A percentile compares a stretch with the other conserved stretches of the same genome.
Evolutionary conservation across 2,113 vertebrate species (phyloP).

Genomic region (Columba livia): DNA sequence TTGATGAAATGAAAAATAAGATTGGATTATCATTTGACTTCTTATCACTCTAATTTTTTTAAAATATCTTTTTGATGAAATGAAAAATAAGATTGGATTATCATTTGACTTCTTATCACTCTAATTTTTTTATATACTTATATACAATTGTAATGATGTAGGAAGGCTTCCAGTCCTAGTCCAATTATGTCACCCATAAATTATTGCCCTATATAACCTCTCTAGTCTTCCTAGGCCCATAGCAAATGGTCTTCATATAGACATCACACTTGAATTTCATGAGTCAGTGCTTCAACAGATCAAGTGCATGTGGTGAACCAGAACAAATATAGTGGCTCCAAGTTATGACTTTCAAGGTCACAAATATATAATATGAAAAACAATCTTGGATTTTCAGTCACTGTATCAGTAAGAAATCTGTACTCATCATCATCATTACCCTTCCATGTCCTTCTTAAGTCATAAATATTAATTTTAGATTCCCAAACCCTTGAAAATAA

Average conservation of each 20-base stretch:
- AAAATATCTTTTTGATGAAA: not conserved
- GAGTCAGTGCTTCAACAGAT: constrained; percentile 41
- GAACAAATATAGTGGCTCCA: not conserved
- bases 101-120: not conserved
- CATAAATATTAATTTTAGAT: not conserved
- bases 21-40: not conserved
- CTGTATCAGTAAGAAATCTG: not conserved
- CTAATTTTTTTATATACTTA: not conserved
- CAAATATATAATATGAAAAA: not conserved
- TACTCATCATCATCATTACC: not conserved
- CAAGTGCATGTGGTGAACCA: constrained; percentile 24
- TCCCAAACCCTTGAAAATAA: not conserved
- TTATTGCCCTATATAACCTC: constrained; percentile 56
- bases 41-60: not conserved
- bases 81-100: not conserved
- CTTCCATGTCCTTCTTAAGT: not conserved
- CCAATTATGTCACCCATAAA: constrained; percentile 57
- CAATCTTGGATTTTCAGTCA: not conserved
- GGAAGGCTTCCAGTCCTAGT: constrained; percentile 56
- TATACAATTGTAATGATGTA: not conserved
- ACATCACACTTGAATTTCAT: constrained; percentile 53
- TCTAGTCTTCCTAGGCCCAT: constrained; percentile 58
- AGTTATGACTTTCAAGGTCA: constrained; percentile 12
- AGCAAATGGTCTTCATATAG: constrained; percentile 38
- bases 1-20: not conserved